These are phyloP conservation scores for Ictidomys tridecemlineatus DNA, from an alignment of 2,113 vertebrate species.

Conservation along the genomic window DNA sequence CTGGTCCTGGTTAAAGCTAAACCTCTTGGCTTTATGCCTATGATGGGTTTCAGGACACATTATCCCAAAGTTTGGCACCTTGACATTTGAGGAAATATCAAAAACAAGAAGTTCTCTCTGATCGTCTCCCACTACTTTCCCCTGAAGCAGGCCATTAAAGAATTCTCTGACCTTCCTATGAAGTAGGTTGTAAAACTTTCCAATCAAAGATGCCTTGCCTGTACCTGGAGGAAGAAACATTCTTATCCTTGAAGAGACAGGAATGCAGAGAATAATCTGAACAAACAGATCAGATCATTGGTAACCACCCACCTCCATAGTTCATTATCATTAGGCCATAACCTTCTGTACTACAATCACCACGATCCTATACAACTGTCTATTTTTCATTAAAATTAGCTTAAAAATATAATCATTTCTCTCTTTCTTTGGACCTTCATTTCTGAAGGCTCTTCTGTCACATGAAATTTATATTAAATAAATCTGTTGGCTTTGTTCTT, in stretches of 20 bases:
- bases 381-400: neutral
- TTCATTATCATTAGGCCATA: neutral
- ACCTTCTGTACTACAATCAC: neutral
- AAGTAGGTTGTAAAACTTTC: neutral
- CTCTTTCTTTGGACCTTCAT: neutral
- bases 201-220: rapidly evolving
- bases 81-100: neutral
- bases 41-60: neutral
- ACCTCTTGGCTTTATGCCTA: neutral
- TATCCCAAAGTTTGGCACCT: neutral
- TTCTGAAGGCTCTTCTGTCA: neutral
- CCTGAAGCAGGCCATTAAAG: neutral
- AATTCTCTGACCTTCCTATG: neutral
- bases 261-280: neutral
- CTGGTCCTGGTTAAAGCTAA: neutral
- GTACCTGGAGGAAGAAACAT: neutral
- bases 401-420: neutral
- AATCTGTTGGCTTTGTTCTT: neutral
- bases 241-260: neutral
- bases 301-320: neutral
- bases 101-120: neutral
- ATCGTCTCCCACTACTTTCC: neutral
- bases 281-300: neutral
- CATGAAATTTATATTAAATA: neutral
- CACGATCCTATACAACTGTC: neutral